Evolutionary conservation across 35 echinoderm and acorn worm genomes (phyloP), one percentile per base, ranked within the genome.

Genomic region (Strongylocentrotus purpuratus): DNA sequence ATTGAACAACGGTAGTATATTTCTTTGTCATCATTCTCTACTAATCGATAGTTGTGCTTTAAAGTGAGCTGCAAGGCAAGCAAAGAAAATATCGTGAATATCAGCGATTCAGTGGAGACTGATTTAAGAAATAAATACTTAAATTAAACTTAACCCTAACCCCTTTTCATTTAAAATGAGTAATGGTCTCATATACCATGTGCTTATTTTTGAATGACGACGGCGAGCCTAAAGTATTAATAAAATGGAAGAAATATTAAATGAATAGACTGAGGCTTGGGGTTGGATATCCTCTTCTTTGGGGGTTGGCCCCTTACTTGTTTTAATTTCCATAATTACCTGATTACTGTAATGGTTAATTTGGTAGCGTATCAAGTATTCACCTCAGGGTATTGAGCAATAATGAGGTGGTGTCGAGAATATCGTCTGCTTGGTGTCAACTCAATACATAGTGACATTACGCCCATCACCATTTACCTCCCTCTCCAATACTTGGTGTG

Each of bases 301-400:
- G 87, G 17, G 14, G 87, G 32, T 89, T 89, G 87, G 46, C 91
- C 91, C 31, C 91, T 15, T 46, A 46, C 91, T 93, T 46, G 48
- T 93, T 93, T 93, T 93, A 93, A 93, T 93, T 93, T 46, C 15
- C 91, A 93, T 93, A 93, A 93, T 93, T 93, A 93, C 46, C 91
- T 93, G 91, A 93, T 93, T 93, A 93, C 48, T 46, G 91, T 93
- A 58, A 93, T 58, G 48, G 91, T 93, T 93, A 93, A 93, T 93
- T 93, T 93, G 45, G 91, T 50, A 93, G 91, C 91, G 47, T 58
- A 93, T 93, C 91, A 93, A 93, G 46, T 58, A 46, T 9, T 93
- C 91, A 93, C 91, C 91, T 93, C 48, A 28, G 91, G 91, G 91
- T 93, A 93, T 93, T 93, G 91, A n/a, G 91, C 91, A 93, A 93